phyloP scores from a whole-genome alignment of 2,888 invertebrate species.

The Lucinisca nassula region DNA sequence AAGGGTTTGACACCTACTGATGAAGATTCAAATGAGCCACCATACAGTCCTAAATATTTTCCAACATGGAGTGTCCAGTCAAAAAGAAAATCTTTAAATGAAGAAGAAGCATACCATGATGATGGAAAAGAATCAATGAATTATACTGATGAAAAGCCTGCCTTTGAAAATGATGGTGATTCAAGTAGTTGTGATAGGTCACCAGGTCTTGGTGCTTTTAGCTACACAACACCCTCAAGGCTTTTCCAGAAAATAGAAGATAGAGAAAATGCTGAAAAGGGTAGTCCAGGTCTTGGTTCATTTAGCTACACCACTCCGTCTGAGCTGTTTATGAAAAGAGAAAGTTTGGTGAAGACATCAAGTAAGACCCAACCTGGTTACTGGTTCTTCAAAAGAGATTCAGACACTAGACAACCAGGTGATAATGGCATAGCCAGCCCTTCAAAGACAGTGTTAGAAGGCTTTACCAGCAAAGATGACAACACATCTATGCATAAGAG shows the following conservation, averaged over 20 bases:
- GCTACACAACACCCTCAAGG: constrained; percentile 39
- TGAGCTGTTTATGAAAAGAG: constrained; percentile 12
- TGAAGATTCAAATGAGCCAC: too few relatives aligned
- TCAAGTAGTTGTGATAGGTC: too few relatives aligned
- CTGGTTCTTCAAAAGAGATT: not conserved
- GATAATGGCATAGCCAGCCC: not conserved
- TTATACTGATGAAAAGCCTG: too few relatives aligned
- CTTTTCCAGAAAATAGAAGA: constrained; percentile 13
- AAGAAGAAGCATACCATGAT: too few relatives aligned
- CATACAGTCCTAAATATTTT: too few relatives aligned
- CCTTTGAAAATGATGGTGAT: too few relatives aligned
- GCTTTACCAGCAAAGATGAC: not conserved
- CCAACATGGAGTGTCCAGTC: too few relatives aligned
- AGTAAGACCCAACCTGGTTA: not conserved
- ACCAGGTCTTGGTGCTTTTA: constrained; percentile 1
- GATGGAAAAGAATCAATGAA: too few relatives aligned
- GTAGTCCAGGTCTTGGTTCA: not conserved
- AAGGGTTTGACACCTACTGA: too few relatives aligned
- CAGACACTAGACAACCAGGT: not conserved
- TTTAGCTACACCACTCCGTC: constrained; percentile 28
- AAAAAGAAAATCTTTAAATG: too few relatives aligned
- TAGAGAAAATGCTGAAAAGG: constrained; percentile 15
- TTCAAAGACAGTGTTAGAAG: not conserved
- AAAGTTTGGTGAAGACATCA: not conserved
- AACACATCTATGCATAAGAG: not conserved